Evolutionary conservation across 53 echinoderm and acorn worm genomes (phyloP), one percentile per base, ranked within the genome.

Genomic region (Pentamera pediparva): DNA sequence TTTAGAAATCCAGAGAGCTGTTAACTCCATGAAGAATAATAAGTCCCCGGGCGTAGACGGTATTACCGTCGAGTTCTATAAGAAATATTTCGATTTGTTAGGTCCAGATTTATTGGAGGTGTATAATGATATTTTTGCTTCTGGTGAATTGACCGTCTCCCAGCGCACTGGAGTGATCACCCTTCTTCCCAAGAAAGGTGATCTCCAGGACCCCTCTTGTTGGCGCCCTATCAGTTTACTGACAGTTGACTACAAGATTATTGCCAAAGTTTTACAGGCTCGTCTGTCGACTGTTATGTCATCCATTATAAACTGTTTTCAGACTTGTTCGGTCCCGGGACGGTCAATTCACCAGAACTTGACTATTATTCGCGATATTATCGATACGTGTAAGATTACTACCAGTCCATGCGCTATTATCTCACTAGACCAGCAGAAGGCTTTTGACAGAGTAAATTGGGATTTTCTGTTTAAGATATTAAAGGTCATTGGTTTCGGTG

Each of bases 1-100:
- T 15, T 6, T 13, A 28, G 59, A 58, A 58, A 13, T 58, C 28
- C 25, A 58, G 59, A 37, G 11, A 37, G 62, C 35, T 32, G 12
- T 61, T 17, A 0, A 17, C 17, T 34, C 62, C 3, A 13, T 37
- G 17, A n/a, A 34, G 7, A 76, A 76, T 31, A 75, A 79, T 26
- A 80, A 85, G 59, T 65, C 80, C 6, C 86, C 86, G 1, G 77
- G 81, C 22, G 59, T 86, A 37, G 81, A 86, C 18, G 81, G 81
- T 18, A 17, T 85, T 19, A 47, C 80, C 0, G 19, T 37, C 5
- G 86, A 86, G 61, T 86, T 86, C 33, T 75, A 75, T 29, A 12
- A 28, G 32, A 25, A 52, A 9, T 87, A 82, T 39, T 74, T 82
- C 49, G 36, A 74, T 39, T 24, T 82, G 21, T 6, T 87, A 49